Evolutionary conservation across 2,888 invertebrate species (phyloP).

Genomic region (Caenorhabditis sp.): DNA sequence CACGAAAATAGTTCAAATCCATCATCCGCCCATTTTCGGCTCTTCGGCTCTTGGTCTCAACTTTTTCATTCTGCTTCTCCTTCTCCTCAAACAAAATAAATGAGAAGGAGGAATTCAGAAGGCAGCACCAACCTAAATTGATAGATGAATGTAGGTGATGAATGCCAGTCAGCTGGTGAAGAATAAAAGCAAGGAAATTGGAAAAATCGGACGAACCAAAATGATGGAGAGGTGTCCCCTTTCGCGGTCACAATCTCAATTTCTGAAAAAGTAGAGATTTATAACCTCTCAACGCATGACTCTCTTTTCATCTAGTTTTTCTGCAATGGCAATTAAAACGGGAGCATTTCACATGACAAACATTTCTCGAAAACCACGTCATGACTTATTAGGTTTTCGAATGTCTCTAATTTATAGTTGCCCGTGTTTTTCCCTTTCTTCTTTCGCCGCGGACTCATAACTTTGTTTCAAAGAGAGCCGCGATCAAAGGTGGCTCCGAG

Average conservation of each 20-base stretch:
- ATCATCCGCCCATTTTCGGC: slow-evolving; percentile 54
- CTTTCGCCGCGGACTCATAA: slow-evolving; percentile 2
- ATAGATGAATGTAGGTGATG: slow-evolving; percentile 51
- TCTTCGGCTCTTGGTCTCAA: slow-evolving; percentile 30
- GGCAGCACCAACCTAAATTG: slow-evolving; percentile 37
- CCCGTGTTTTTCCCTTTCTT: background rate
- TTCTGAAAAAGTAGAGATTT: slow-evolving; percentile 28
- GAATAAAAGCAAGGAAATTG: slow-evolving; percentile 29
- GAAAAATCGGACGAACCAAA: slow-evolving; percentile 1
- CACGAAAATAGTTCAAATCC: slow-evolving; percentile 63
- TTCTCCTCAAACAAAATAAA: slow-evolving; percentile 49
- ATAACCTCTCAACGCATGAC: background rate
- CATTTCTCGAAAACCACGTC: slow-evolving; percentile 12
- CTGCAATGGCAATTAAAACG: slow-evolving; percentile 17
- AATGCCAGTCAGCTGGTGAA: slow-evolving; percentile 20
- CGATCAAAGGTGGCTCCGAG: slow-evolving; percentile 36
- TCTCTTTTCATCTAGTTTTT: background rate
- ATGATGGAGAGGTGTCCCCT: background rate
- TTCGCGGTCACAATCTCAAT: background rate
- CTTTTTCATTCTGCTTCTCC: slow-evolving; percentile 25
- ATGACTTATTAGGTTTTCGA: slow-evolving; percentile 9
- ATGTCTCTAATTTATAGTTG: slow-evolving; percentile 5
- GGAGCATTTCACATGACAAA: background rate
- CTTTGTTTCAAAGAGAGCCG: background rate
- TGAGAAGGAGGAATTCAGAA: slow-evolving; percentile 40